phyloP scores from a whole-genome alignment of 2,113 vertebrate genomes.

The Eupsittula cactorum region DNA sequence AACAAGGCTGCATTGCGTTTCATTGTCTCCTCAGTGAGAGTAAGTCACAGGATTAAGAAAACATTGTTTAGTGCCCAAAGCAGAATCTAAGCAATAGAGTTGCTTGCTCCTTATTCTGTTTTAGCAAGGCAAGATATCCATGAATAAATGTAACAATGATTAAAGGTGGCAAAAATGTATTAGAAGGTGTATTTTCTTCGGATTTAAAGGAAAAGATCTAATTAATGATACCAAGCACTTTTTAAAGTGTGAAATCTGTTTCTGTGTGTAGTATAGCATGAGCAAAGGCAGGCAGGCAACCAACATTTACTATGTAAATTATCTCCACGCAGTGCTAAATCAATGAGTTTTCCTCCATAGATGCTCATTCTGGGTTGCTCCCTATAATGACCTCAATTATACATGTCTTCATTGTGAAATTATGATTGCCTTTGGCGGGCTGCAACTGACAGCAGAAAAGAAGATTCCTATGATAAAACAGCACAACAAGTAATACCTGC shows the following conservation, averaged over 20 bases:
- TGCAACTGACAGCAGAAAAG: conserved; percentile 51
- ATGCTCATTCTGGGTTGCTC: conserved; percentile 57
- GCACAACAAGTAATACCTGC: conserved; percentile 50
- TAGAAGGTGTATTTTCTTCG: conserved; percentile 19
- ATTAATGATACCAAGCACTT: conserved; percentile 36
- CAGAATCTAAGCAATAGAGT: not conserved
- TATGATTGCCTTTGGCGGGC: conserved; percentile 64
- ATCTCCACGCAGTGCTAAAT: conserved; percentile 20
- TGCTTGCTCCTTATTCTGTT: not conserved
- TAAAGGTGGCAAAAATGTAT: not conserved
- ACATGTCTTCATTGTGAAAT: conserved; percentile 71
- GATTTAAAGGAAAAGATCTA: conserved; percentile 29
- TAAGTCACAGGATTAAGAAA: not conserved
- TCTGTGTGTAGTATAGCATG: not conserved
- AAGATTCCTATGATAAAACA: conserved; percentile 65
- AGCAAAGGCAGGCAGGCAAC: not conserved
- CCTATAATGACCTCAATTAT: conserved; percentile 74
- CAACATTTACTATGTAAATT: conserved; percentile 31
- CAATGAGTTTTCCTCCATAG: conserved; percentile 54
- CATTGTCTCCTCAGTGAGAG: not conserved
- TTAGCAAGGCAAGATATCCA: not conserved
- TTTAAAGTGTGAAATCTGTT: not conserved
- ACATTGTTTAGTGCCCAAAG: not conserved
- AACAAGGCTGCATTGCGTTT: not conserved
- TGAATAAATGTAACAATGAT: not conserved